A percentile compares a stretch with the other conserved stretches of the same genome.
Evolutionary conservation across 2,113 vertebrate genomes (phyloP).

Genomic region (Scytalopus superciliaris): DNA sequence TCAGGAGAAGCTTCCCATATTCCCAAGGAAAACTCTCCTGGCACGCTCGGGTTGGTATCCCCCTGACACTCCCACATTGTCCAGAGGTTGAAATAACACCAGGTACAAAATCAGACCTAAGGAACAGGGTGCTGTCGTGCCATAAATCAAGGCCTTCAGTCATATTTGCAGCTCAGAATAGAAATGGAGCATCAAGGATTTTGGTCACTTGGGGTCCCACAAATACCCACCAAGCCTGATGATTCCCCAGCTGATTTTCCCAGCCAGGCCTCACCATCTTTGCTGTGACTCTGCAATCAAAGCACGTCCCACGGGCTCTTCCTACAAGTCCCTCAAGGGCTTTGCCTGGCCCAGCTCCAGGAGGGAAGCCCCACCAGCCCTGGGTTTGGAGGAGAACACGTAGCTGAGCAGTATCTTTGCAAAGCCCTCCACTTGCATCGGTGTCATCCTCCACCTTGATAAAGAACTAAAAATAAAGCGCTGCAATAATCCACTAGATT

Average conservation of each 20-base stretch:
- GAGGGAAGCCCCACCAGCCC: background rate
- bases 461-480: slow-evolving; percentile 64
- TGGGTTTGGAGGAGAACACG: background rate
- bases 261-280: background rate
- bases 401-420: background rate
- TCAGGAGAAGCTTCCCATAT: background rate
- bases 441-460: slow-evolving; percentile 61
- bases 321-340: background rate
- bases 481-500: slow-evolving; percentile 64
- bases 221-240: background rate
- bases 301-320: background rate
- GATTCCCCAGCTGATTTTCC: background rate
- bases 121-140: background rate
- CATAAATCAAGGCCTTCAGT: slow-evolving; percentile 8
- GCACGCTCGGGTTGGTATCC: background rate
- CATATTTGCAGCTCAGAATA: slow-evolving; percentile 7
- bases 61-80: background rate
- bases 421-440: slow-evolving; percentile 45
- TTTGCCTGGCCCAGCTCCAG: background rate
- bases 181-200: background rate
- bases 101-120: background rate
- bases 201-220: background rate
- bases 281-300: background rate
- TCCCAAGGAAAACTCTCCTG: background rate
- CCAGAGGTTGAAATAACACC: background rate